These are phyloP conservation scores for Trypoxylus dichotomus DNA, from an alignment of 1,140 invertebrate genomes.

Conservation along the genomic window DNA sequence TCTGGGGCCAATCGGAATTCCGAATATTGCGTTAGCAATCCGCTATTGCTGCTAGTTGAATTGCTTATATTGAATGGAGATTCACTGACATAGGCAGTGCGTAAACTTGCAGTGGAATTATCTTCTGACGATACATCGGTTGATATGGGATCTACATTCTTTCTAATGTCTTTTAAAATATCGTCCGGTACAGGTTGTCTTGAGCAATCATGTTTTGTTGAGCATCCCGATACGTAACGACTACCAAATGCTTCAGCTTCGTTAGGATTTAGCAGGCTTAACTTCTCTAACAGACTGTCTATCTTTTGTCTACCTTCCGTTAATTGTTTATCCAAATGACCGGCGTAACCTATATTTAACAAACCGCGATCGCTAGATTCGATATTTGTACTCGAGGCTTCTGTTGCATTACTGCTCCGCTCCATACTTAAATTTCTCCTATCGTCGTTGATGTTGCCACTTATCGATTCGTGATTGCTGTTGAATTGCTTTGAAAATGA, in stretches of 20 bases:
- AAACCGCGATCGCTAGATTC: neutral
- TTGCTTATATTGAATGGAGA: neutral
- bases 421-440: neutral
- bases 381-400: conserved; percentile 13
- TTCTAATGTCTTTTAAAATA: conserved; percentile 29
- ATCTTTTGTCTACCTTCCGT: conserved; percentile 44
- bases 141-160: conserved; percentile 26
- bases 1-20: conserved; percentile 42
- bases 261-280: conserved; percentile 40
- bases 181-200: conserved; percentile 31
- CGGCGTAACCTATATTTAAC: neutral
- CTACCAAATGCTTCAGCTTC: conserved; percentile 34
- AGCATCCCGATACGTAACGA: conserved; percentile 48
- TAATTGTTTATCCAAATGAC: conserved; percentile 38
- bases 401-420: neutral
- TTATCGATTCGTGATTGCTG: neutral
- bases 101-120: neutral
- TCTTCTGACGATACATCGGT: conserved; percentile 21
- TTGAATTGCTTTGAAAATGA: neutral
- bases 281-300: conserved; percentile 47
- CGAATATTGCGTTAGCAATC: conserved; percentile 41
- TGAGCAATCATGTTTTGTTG: conserved; percentile 32
- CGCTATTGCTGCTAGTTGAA: conserved; percentile 37
- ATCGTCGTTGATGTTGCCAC: neutral
- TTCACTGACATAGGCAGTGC: neutral